phyloP scores from a whole-genome alignment of 2,888 invertebrate species.

The Leptopilina syphax region DNA sequence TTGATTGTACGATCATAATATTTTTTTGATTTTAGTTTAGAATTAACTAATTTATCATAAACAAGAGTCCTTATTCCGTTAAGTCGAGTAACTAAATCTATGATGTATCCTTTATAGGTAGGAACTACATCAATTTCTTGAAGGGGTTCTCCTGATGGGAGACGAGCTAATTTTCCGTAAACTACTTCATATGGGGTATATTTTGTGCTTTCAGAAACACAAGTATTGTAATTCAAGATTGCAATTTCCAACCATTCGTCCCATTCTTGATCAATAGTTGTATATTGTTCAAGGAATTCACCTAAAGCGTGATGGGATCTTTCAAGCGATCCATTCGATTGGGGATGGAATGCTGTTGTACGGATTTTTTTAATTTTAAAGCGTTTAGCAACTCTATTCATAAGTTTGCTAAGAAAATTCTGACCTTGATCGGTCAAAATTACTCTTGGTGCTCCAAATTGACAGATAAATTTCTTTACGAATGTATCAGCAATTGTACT shows the following conservation, averaged over 20 bases:
- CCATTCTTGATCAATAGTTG: constrained; percentile 47
- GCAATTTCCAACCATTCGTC: constrained; percentile 53
- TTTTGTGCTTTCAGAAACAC: constrained; percentile 48
- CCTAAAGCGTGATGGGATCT: constrained; percentile 50
- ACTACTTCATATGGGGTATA: no score
- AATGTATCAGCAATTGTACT: constrained; percentile 54
- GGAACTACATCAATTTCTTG: no score
- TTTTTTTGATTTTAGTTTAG: constrained; percentile 50
- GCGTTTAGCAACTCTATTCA: constrained; percentile 49
- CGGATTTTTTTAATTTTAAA: constrained; percentile 53
- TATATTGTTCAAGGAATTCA: constrained; percentile 52
- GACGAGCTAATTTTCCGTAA: no score
- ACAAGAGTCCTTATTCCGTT: constrained; percentile 39
- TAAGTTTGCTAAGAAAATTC: constrained; percentile 54
- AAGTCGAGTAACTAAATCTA: constrained; percentile 41
- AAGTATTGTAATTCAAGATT: constrained; percentile 52
- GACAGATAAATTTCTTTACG: constrained; percentile 52
- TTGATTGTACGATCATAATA: constrained; percentile 50
- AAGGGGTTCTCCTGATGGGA: no score
- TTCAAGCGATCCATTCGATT: constrained; percentile 55
- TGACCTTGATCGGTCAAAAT: constrained; percentile 58
- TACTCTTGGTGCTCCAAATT: constrained; percentile 51
- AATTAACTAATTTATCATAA: constrained; percentile 42
- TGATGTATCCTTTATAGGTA: constrained; percentile 42
- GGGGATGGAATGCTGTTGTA: constrained; percentile 54